A percentile compares a stretch with the other conserved stretches of the same genome.
These are phyloP conservation scores for Pissodes strobi DNA, from an alignment of 1,140 invertebrate species.

Conservation along the genomic window DNA sequence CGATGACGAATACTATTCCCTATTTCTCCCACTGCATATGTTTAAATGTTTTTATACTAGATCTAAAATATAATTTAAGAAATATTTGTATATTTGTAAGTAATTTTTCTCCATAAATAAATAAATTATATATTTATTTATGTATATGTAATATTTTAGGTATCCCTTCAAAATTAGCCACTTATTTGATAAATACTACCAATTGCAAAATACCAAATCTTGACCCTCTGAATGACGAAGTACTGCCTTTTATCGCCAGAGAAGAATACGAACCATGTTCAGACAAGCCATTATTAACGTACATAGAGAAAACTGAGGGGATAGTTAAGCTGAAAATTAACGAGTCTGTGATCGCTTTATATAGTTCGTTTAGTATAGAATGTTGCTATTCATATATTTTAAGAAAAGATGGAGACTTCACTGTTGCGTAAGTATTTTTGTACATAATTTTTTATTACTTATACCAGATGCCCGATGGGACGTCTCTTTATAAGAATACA, in stretches of 20 bases:
- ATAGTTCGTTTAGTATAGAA: conserved; percentile 29
- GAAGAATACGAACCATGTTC: conserved; percentile 37
- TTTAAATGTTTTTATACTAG: too few species aligned
- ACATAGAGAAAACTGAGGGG: conserved; percentile 32
- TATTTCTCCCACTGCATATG: too few species aligned
- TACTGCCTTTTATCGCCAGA: conserved; percentile 34
- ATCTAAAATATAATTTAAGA: too few species aligned
- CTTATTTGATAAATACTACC: conserved; percentile 40
- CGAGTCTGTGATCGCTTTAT: conserved; percentile 20
- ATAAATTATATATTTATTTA: too few species aligned
- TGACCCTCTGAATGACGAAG: conserved; percentile 43
- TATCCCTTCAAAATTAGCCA: neutral
- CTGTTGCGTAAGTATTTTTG: conserved; percentile 37
- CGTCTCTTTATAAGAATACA: too few species aligned
- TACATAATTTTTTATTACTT: too few species aligned
- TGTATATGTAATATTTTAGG: conserved; percentile 5
- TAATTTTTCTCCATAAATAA: too few species aligned
- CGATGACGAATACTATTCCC: too few species aligned
- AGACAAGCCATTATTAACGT: conserved; percentile 36
- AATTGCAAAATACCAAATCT: conserved; percentile 46
- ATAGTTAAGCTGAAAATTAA: conserved; percentile 37
- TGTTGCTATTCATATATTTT: conserved; percentile 45
- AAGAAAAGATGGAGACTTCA: conserved; percentile 30
- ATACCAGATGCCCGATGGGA: too few species aligned
- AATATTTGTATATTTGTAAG: too few species aligned